Conservation (phyloP, 2,888 invertebrate species). For the Palloptera scutellata region DNA sequence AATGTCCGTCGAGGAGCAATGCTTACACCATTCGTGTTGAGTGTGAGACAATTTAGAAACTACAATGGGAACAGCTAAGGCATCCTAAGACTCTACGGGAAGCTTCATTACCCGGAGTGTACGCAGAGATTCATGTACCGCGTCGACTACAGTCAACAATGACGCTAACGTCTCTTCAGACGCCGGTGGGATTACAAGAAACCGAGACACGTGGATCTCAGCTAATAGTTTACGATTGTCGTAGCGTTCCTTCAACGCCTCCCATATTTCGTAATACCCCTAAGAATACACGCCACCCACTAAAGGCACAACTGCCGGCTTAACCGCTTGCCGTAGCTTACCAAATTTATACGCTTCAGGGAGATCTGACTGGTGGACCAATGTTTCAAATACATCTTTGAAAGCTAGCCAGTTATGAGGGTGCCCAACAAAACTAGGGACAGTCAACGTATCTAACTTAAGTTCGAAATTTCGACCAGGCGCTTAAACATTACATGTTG, state of each 20-base stretch:
- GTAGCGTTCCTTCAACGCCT: constrained; percentile 27
- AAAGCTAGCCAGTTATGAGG: constrained; percentile 16
- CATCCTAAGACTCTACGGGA: constrained; percentile 26
- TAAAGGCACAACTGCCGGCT: background rate
- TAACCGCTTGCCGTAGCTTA: constrained; percentile 21
- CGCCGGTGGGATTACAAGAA: constrained; percentile 21
- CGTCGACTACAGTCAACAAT: constrained; percentile 25
- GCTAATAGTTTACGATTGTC: constrained; percentile 21
- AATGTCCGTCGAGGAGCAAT: constrained; percentile 16
- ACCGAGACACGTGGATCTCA: constrained; percentile 23
- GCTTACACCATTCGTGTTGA: constrained; percentile 24
- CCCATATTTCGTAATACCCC: constrained; percentile 26
- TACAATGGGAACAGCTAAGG: constrained; percentile 28
- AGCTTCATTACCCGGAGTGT: constrained; percentile 30
- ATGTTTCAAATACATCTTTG: constrained; percentile 16
- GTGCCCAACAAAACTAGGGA: constrained; percentile 21
- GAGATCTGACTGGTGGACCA: constrained; percentile 10
- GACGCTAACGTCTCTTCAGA: constrained; percentile 18
- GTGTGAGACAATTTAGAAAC: constrained; percentile 22
- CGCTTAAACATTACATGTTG: too few species aligned
- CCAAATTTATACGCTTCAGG: constrained; percentile 19
- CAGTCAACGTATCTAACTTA: constrained; percentile 8
- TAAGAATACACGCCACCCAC: constrained; percentile 18
- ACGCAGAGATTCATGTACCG: constrained; percentile 29
- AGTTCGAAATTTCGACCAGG: background rate